Evolutionary conservation across 2,888 invertebrate genomes (phyloP).

Genomic region (Diplolepis rosae): DNA sequence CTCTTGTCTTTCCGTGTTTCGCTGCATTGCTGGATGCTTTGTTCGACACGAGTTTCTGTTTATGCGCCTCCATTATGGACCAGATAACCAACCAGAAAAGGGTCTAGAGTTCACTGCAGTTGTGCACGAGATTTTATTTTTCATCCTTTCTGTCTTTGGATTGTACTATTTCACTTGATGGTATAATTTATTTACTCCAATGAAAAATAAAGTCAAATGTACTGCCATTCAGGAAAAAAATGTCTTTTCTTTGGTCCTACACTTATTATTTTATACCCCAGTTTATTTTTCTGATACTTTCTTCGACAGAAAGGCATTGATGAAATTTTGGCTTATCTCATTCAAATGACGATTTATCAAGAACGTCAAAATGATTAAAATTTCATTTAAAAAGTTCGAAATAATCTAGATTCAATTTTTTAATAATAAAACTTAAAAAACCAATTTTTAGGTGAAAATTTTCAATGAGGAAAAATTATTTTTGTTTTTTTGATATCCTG

Average conservation of each 20-base stretch:
- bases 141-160: neutral
- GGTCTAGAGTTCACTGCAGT: conserved; percentile 16
- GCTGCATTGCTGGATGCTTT: conserved; percentile 6
- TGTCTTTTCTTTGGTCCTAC: neutral
- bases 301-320: too few relatives aligned
- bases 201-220: neutral
- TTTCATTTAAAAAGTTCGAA: too few relatives aligned
- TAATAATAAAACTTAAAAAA: too few relatives aligned
- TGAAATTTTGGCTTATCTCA: too few relatives aligned
- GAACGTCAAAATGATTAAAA: too few relatives aligned
- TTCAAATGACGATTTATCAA: too few relatives aligned
- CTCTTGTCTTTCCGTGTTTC: conserved; percentile 20
- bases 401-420: too few relatives aligned
- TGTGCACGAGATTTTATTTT: conserved; percentile 17
- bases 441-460: too few relatives aligned
- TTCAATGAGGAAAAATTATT: too few relatives aligned
- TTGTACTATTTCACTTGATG: neutral
- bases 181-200: neutral
- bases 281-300: too few relatives aligned
- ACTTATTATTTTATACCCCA: neutral
- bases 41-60: conserved; percentile 11
- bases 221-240: neutral
- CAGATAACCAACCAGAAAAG: conserved; percentile 11
- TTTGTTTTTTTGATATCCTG: too few relatives aligned
- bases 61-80: conserved; percentile 1